phyloP scores from a whole-genome alignment of 2,797 vertebrate species.

The Margarornis squamiger region DNA sequence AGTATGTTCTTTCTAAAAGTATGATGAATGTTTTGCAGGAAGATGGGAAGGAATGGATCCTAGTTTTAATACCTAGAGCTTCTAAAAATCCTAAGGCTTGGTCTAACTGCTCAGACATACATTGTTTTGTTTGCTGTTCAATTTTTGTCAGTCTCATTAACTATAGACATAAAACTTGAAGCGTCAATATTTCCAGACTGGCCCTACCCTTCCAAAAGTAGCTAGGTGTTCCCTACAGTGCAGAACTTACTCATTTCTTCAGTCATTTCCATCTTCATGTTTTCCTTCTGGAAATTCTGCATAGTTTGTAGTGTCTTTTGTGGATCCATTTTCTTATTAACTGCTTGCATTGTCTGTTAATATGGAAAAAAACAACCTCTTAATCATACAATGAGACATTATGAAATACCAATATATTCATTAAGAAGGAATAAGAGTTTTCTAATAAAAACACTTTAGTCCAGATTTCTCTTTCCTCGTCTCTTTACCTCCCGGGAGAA shows the following conservation, averaged over 20 bases:
- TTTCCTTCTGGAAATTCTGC: constrained; percentile 99
- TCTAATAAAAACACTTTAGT: background rate
- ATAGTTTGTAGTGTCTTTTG: constrained; percentile 96
- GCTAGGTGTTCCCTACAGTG: background rate
- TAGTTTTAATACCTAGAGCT: background rate
- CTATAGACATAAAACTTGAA: background rate
- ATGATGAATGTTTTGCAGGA: background rate
- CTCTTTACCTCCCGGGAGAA: background rate
- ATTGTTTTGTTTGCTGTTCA: background rate
- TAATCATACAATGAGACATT: background rate
- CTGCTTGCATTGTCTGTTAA: constrained; percentile 93
- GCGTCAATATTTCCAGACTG: background rate
- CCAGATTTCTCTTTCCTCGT: background rate
- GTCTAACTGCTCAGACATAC: background rate
- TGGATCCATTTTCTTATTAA: constrained; percentile 99
- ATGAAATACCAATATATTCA: background rate
- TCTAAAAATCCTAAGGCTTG: background rate
- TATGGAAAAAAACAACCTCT: background rate
- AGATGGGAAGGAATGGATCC: background rate
- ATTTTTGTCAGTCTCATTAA: background rate
- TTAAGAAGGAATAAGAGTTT: background rate
- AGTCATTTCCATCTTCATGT: constrained; percentile 98
- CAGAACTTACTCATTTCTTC: constrained; percentile 94
- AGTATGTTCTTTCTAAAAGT: background rate
- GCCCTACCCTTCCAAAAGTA: background rate